Conservation (phyloP, 2,888 invertebrate genomes). For the Carterocephalus palaemon region DNA sequence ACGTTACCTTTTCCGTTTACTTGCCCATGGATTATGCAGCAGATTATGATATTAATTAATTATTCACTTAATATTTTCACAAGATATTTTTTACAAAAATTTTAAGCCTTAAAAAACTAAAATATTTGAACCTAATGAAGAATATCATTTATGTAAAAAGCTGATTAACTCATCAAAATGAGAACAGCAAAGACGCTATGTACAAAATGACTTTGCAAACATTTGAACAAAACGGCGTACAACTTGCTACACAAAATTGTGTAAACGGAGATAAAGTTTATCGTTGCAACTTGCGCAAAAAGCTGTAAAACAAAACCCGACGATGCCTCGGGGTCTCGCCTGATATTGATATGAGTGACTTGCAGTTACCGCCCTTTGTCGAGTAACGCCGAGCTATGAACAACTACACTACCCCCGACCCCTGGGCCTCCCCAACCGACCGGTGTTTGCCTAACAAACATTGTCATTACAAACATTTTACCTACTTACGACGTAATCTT, state of each 20-base stretch:
- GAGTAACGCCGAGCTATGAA: slow-evolving; percentile 54
- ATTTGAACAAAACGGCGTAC: slow-evolving; percentile 12
- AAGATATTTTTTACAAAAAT: too few relatives aligned
- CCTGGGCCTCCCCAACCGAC: slow-evolving; percentile 33
- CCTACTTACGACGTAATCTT: slow-evolving; percentile 42
- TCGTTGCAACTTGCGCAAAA: slow-evolving; percentile 56
- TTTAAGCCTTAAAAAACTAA: too few relatives aligned
- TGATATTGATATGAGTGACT: slow-evolving; percentile 79
- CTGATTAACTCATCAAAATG: too few relatives aligned
- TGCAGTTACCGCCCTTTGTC: slow-evolving; percentile 68
- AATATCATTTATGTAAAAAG: too few relatives aligned
- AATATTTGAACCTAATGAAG: too few relatives aligned
- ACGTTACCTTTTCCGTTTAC: slow-evolving; percentile 37
- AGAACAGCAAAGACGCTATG: background rate
- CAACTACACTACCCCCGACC: slow-evolving; percentile 66
- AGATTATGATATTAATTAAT: background rate
- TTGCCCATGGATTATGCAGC: slow-evolving; percentile 3
- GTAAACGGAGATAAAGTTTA: slow-evolving; percentile 27
- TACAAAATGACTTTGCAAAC: slow-evolving; percentile 9
- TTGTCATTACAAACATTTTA: slow-evolving; percentile 60
- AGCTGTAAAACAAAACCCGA: slow-evolving; percentile 63
- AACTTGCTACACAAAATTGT: slow-evolving; percentile 22
- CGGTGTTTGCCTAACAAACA: slow-evolving; percentile 62
- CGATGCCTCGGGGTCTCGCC: slow-evolving; percentile 45
- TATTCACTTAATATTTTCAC: too few relatives aligned